A percentile compares a stretch with the other conserved stretches of the same genome.
These are phyloP conservation scores for Trachops cirrhosus DNA, from an alignment of 2,797 vertebrate species.

Conservation along the genomic window DNA sequence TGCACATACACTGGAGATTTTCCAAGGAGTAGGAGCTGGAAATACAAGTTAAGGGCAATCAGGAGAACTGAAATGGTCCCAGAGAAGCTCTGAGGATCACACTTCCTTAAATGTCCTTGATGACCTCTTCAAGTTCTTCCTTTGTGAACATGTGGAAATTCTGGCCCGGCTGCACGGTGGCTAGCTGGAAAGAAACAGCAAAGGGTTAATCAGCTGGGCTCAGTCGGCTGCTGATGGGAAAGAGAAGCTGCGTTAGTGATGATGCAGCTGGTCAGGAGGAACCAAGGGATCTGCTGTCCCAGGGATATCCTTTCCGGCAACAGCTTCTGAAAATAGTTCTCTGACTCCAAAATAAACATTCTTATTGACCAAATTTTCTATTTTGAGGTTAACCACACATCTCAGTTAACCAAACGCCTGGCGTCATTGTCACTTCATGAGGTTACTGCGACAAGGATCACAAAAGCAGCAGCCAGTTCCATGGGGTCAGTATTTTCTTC, in stretches of 20 bases:
- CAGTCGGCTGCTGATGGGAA: neutral
- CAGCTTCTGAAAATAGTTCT: slow-evolving; percentile 81
- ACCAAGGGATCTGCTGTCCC: slow-evolving; percentile 74
- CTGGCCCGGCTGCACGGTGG: slow-evolving; percentile 95
- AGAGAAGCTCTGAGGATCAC: slow-evolving; percentile 60
- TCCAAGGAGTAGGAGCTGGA: slow-evolving; percentile 65
- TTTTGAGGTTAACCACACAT: slow-evolving; percentile 61
- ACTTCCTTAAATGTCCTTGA: slow-evolving; percentile 94
- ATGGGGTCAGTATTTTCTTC: neutral
- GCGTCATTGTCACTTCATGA: neutral
- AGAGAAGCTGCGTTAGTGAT: neutral
- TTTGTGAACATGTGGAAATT: slow-evolving; percentile 99
- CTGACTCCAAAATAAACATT: slow-evolving; percentile 79
- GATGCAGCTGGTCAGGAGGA: slow-evolving; percentile 76
- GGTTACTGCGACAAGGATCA: slow-evolving; percentile 43
- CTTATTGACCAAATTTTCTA: slow-evolving; percentile 75
- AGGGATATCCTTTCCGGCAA: slow-evolving; percentile 69
- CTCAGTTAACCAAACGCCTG: slow-evolving; percentile 45
- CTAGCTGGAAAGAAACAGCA: slow-evolving; percentile 86
- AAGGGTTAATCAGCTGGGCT: slow-evolving; percentile 67
- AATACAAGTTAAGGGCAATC: slow-evolving; percentile 76
- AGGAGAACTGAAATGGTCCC: slow-evolving; percentile 66
- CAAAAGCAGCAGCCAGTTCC: neutral
- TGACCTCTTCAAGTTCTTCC: slow-evolving; percentile 98
- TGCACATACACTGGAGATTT: slow-evolving; percentile 64